Evolutionary conservation across 2,888 invertebrate species (phyloP).

Genomic region (Morpho achilles): DNA sequence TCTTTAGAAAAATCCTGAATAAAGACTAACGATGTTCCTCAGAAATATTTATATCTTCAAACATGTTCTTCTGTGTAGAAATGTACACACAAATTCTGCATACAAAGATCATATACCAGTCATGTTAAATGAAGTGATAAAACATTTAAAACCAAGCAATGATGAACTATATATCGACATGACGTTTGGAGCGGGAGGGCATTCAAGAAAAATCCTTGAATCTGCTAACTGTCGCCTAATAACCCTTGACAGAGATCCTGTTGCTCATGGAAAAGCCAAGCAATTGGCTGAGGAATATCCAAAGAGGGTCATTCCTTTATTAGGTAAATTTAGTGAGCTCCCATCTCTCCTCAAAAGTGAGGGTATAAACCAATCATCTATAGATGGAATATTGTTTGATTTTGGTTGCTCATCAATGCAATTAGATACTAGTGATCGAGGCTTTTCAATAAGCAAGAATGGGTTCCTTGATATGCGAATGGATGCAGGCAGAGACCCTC

Average conservation of each 20-base stretch:
- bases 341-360: constrained; percentile 81
- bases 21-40: constrained; percentile 56
- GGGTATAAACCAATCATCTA: constrained; percentile 80
- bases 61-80: constrained; percentile 31
- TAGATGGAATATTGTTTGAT: constrained; percentile 95
- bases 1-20: constrained; percentile 68
- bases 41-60: constrained; percentile 32
- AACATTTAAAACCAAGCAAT: constrained; percentile 81
- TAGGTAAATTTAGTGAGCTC: constrained; percentile 94
- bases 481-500: constrained; percentile 86
- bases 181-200: constrained; percentile 98
- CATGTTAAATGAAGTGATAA: constrained; percentile 84
- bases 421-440: constrained; percentile 88
- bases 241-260: constrained; percentile 93
- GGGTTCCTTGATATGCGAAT: constrained; percentile 97
- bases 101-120: constrained; percentile 85
- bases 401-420: constrained; percentile 98
- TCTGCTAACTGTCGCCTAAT: constrained; percentile 83
- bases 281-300: constrained; percentile 83
- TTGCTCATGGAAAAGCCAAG: constrained; percentile 84
- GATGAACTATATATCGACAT: constrained; percentile 90
- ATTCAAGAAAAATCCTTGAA: constrained; percentile 86
- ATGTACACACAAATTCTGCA: constrained; percentile 39
- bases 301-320: constrained; percentile 85
- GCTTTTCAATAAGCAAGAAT: constrained; percentile 91